Conservation (phyloP, 92 coral and sea anemone genomes). For the Diadumene lineata region DNA sequence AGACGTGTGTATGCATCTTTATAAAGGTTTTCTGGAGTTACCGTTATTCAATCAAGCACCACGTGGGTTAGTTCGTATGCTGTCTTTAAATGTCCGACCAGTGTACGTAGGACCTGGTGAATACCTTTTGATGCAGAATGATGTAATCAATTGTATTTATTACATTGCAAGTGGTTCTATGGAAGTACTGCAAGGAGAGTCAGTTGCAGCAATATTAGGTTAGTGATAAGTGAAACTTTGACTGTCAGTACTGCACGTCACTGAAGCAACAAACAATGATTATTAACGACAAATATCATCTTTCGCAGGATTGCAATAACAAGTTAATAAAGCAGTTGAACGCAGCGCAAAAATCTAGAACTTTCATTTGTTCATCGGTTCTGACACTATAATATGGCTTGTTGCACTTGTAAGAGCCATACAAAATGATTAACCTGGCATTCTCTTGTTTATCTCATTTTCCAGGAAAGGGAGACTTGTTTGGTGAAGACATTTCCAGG, state of each 20-base stretch:
- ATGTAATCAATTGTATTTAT: conserved; percentile 75
- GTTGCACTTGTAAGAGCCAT: too few relatives aligned
- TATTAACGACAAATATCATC: too few relatives aligned
- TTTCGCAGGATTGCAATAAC: too few relatives aligned
- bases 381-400: too few relatives aligned
- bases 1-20: conserved; percentile 86
- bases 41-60: conserved; percentile 79
- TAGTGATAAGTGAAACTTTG: too few relatives aligned
- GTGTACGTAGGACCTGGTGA: conserved; percentile 86
- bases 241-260: too few relatives aligned
- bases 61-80: conserved; percentile 76
- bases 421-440: too few relatives aligned
- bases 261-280: too few relatives aligned
- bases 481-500: conserved; percentile 87
- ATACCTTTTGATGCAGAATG: conserved; percentile 71
- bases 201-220: conserved; percentile 91
- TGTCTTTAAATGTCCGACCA: conserved; percentile 75
- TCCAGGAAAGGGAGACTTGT: conserved; percentile 82
- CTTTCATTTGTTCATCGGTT: too few relatives aligned
- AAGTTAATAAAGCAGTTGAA: too few relatives aligned
- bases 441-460: too few relatives aligned
- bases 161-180: conserved; percentile 78
- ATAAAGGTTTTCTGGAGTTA: conserved; percentile 69
- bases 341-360: too few relatives aligned
- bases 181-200: conserved; percentile 92